These are phyloP conservation scores for Lytechinus variegatus DNA, from an alignment of 35 echinoderm and acorn worm species.

Conservation along the genomic window DNA sequence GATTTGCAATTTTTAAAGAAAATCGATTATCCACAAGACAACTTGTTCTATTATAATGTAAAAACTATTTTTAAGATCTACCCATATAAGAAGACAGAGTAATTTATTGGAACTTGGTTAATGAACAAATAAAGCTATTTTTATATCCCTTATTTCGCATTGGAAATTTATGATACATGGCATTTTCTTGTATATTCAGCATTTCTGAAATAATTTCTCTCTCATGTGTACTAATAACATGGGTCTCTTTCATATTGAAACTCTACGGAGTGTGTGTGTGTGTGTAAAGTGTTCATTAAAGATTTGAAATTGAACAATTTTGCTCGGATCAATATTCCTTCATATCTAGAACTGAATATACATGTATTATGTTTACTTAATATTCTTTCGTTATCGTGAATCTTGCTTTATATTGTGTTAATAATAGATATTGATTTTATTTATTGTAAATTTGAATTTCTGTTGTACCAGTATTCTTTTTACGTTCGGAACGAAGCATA, in stretches of 20 bases:
- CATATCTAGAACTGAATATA: background rate
- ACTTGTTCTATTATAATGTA: too few species aligned
- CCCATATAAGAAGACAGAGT: too few species aligned
- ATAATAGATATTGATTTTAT: background rate
- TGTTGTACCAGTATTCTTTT: conserved; percentile 39
- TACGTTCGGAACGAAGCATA: background rate
- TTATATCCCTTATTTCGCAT: background rate
- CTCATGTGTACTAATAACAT: background rate
- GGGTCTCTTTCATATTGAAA: background rate
- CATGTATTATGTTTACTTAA: background rate
- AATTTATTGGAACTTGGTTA: too few species aligned
- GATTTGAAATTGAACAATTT: background rate
- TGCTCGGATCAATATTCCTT: background rate
- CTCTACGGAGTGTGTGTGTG: background rate
- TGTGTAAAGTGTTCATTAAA: background rate
- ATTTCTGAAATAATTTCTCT: conserved; percentile 11
- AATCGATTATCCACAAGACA: too few species aligned
- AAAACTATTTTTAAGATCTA: too few species aligned
- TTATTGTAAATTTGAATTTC: conserved; percentile 21
- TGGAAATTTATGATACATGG: background rate
- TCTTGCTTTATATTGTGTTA: background rate
- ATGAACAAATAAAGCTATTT: background rate
- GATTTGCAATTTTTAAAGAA: too few species aligned
- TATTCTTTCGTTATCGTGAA: background rate
- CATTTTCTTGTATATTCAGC: background rate